phyloP scores from a whole-genome alignment of 2,888 invertebrate genomes.

The Kryphioiulus occultus region DNA sequence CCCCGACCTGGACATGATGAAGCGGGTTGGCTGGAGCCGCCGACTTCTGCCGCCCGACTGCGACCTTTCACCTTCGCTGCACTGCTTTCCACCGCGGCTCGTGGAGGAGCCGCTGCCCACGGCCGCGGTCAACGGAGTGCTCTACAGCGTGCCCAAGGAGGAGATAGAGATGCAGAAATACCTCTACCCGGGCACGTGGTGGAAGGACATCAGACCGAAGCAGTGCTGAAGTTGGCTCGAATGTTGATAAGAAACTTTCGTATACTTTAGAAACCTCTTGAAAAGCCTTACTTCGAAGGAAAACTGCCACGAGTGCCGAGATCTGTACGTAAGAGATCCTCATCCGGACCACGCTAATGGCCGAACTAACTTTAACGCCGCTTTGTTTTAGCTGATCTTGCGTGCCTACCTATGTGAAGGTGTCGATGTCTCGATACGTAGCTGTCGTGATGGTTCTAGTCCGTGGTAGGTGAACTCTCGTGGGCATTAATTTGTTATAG shows the following conservation, averaged over 20 bases:
- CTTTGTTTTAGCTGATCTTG: too few species aligned
- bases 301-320: too few species aligned
- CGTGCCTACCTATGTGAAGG: too few species aligned
- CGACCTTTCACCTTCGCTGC: slow-evolving; percentile 65
- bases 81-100: slow-evolving; percentile 67
- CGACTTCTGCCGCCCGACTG: slow-evolving; percentile 67
- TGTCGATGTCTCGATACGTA: too few species aligned
- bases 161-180: slow-evolving; percentile 70
- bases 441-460: background rate
- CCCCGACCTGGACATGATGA: slow-evolving; percentile 62
- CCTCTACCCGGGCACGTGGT: slow-evolving; percentile 69
- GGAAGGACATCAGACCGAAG: slow-evolving; percentile 59
- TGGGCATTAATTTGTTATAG: background rate
- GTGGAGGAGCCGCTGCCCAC: slow-evolving; percentile 65
- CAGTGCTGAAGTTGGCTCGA: too few species aligned
- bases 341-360: too few species aligned
- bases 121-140: slow-evolving; percentile 64
- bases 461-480: background rate
- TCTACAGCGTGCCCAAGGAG: slow-evolving; percentile 67
- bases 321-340: too few species aligned
- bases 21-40: slow-evolving; percentile 68
- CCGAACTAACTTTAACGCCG: too few species aligned
- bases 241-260: too few species aligned
- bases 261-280: too few species aligned
- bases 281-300: too few species aligned